Conservation (phyloP, 2,888 invertebrate genomes). For the Alloplasta piceator region DNA sequence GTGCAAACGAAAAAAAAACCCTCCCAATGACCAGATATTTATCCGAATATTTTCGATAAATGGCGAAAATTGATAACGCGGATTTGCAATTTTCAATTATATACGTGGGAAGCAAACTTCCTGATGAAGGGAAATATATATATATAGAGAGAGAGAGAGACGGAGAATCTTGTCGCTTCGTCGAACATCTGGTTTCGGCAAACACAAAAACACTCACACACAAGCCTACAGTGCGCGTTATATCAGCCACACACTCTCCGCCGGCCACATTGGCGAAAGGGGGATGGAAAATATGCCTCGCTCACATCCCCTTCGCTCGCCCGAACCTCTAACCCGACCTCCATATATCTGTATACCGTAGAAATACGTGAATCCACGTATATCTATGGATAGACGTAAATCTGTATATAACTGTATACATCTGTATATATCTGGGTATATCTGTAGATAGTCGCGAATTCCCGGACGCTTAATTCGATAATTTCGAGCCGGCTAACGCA, state of each 20-base stretch:
- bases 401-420: not conserved
- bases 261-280: not conserved
- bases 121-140: not conserved
- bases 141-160: not conserved
- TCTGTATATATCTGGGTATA: slow-evolving; percentile 13
- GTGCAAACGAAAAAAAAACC: too few relatives aligned
- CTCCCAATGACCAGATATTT: not conserved
- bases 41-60: not conserved
- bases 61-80: not conserved
- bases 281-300: not conserved
- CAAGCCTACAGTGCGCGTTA: slow-evolving; percentile 15
- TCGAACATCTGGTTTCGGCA: slow-evolving; percentile 19
- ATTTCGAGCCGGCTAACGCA: slow-evolving; percentile 63
- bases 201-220: not conserved
- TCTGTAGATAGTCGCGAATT: slow-evolving; percentile 16
- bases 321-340: slow-evolving; percentile 13
- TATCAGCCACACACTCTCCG: not conserved
- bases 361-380: not conserved
- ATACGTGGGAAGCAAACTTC: not conserved
- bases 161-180: not conserved
- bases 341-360: slow-evolving; percentile 8
- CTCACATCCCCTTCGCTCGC: slow-evolving; percentile 14
- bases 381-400: slow-evolving; percentile 2
- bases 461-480: slow-evolving; percentile 62
- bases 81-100: not conserved